Conservation (phyloP, 2,888 invertebrate genomes). For the Microctonus aethiopoides region DNA sequence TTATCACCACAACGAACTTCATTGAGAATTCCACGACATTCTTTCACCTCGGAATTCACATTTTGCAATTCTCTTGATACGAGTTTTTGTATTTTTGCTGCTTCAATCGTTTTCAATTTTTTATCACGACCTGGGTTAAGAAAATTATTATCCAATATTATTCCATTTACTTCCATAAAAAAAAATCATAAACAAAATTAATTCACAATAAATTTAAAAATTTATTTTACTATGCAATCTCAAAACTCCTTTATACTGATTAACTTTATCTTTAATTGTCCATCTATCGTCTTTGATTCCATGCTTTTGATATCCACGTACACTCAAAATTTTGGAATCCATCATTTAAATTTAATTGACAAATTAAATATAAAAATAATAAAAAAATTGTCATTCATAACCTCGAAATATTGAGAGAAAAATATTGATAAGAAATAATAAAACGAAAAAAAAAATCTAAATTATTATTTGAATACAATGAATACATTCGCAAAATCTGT, state of each 20-base stretch:
- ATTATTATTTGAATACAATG: neutral
- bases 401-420: neutral
- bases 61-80: conserved; percentile 72
- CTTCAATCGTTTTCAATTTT: conserved; percentile 72
- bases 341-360: conserved; percentile 58
- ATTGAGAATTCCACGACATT: conserved; percentile 71
- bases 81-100: conserved; percentile 67
- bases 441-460: no score
- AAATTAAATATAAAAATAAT: neutral
- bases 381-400: neutral
- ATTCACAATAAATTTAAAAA: neutral
- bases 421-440: neutral
- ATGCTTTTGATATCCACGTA: conserved; percentile 67
- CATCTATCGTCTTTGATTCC: conserved; percentile 75
- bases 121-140: conserved; percentile 70
- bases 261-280: conserved; percentile 75
- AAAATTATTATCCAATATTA: neutral
- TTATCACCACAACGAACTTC: conserved; percentile 73
- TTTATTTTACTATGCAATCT: conserved; percentile 72
- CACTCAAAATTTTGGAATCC: conserved; percentile 61
- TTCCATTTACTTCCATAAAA: neutral
- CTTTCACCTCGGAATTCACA: conserved; percentile 71
- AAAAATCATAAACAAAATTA: neutral
- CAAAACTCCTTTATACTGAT: conserved; percentile 75
- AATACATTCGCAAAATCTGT: neutral